phyloP scores from a whole-genome alignment of 2,797 vertebrate genomes.

The Leptodactylus fallax region DNA sequence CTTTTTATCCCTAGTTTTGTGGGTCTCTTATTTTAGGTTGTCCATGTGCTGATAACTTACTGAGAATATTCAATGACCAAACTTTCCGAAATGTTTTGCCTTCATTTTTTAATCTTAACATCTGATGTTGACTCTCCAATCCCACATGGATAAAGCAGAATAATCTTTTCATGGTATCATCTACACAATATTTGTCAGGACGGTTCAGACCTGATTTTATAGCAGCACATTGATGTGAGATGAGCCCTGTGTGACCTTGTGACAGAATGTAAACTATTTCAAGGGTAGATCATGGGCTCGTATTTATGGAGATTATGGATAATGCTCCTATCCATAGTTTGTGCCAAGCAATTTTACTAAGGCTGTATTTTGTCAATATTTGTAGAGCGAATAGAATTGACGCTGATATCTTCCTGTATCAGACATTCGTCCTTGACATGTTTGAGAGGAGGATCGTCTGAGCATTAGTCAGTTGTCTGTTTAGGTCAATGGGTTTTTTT shows the following conservation, averaged over 20 bases:
- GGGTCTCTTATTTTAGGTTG: too few species aligned
- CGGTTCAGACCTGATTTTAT: conserved; percentile 33
- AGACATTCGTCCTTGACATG: conserved; percentile 12
- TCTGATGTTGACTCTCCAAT: neutral
- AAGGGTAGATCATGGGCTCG: conserved; percentile 36
- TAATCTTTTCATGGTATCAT: conserved; percentile 43
- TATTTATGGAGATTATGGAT: conserved; percentile 35
- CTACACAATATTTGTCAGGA: conserved; percentile 43
- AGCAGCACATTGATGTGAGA: conserved; percentile 14
- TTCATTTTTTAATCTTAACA: neutral
- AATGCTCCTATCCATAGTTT: conserved; percentile 36
- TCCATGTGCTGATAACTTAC: too few species aligned
- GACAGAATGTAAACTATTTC: conserved; percentile 44
- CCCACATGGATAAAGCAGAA: neutral
- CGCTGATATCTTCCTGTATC: neutral
- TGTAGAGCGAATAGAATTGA: neutral
- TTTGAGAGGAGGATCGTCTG: neutral
- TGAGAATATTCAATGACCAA: neutral
- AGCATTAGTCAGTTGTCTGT: neutral
- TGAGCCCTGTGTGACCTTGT: conserved; percentile 40
- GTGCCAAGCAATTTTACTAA: conserved; percentile 41
- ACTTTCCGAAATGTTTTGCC: neutral
- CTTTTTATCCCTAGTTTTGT: too few species aligned
- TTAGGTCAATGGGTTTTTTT: too few species aligned
- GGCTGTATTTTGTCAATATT: conserved; percentile 39